A percentile compares a stretch with the other conserved stretches of the same genome.
Conservation (phyloP, 2,797 vertebrate species). For the Ceyx erithaca region DNA sequence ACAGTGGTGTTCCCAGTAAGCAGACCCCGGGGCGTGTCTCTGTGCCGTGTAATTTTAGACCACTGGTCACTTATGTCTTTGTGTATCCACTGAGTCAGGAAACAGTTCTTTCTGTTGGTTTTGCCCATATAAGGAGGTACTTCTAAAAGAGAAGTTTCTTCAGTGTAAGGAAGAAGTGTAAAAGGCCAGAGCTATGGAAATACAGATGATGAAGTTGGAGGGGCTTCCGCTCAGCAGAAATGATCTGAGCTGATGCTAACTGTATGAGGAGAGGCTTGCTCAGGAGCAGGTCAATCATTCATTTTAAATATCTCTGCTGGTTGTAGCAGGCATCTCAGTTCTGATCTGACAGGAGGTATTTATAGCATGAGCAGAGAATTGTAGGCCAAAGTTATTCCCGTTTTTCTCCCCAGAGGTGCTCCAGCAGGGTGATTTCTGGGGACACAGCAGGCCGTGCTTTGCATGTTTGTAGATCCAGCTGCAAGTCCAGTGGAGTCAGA, state of each 20-base stretch:
- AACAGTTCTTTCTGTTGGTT: background rate
- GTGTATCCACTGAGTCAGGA: background rate
- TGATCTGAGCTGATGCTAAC: background rate
- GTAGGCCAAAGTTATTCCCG: background rate
- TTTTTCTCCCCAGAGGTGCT: accelerated
- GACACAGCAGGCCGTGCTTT: background rate
- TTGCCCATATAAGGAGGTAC: slow-evolving; percentile 25
- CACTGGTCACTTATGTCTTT: background rate
- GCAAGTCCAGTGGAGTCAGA: background rate
- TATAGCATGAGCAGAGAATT: background rate
- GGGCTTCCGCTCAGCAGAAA: background rate
- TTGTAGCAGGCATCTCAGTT: background rate
- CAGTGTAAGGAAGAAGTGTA: background rate
- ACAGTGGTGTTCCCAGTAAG: background rate
- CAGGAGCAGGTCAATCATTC: background rate
- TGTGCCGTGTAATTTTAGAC: slow-evolving; percentile 13
- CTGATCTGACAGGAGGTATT: background rate
- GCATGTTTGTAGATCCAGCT: background rate
- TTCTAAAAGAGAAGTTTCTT: background rate
- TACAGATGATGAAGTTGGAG: background rate
- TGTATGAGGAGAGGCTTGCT: background rate
- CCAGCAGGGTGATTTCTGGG: background rate
- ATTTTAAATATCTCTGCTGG: background rate
- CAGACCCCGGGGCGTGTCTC: background rate
- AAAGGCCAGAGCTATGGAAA: background rate